A percentile compares a stretch with the other conserved stretches of the same genome.
These are phyloP conservation scores for Antennarius striatus DNA, from an alignment of 2,113 vertebrate species.

Conservation along the genomic window DNA sequence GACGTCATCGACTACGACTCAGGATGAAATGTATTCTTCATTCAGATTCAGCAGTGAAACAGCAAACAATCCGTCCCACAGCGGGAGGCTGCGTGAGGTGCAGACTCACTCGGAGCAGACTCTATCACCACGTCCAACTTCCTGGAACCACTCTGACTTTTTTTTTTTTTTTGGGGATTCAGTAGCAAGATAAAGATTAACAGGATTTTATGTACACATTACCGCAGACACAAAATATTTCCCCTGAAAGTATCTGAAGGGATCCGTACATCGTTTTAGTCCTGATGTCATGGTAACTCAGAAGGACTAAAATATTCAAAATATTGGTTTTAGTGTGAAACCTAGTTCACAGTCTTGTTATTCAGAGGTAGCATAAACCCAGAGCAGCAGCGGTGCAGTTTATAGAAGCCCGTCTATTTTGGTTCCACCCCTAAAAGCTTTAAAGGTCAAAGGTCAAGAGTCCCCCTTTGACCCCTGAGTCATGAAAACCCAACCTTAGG, in stretches of 20 bases:
- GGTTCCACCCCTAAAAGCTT: conserved; percentile 58
- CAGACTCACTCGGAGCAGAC: conserved; percentile 46
- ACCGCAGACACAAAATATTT: conserved; percentile 9
- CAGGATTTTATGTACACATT: conserved; percentile 58
- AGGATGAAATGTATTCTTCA: conserved; percentile 5
- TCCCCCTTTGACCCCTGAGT: conserved; percentile 54
- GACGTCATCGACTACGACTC: not conserved
- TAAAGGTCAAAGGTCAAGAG: conserved; percentile 70
- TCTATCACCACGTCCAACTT: conserved; percentile 56
- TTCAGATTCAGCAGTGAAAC: conserved; percentile 9
- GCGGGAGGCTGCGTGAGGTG: conserved; percentile 34
- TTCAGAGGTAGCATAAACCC: not conserved
- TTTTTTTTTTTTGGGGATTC: conserved; percentile 34
- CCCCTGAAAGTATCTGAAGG: not conserved
- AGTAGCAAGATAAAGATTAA: conserved; percentile 70
- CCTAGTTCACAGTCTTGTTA: not conserved
- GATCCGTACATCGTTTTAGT: too few relatives aligned
- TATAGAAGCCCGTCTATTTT: conserved; percentile 32
- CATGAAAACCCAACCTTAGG: conserved; percentile 62
- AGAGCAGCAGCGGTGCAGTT: conserved; percentile 22
- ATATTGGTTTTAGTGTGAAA: not conserved
- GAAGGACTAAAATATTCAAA: not conserved
- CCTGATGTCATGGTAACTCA: not conserved
- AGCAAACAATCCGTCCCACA: conserved; percentile 34
- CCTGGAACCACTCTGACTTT: conserved; percentile 46